A percentile compares a stretch with the other conserved stretches of the same genome.
These are phyloP conservation scores for Discoglossus pictus DNA, from an alignment of 2,797 vertebrate species.

Conservation along the genomic window DNA sequence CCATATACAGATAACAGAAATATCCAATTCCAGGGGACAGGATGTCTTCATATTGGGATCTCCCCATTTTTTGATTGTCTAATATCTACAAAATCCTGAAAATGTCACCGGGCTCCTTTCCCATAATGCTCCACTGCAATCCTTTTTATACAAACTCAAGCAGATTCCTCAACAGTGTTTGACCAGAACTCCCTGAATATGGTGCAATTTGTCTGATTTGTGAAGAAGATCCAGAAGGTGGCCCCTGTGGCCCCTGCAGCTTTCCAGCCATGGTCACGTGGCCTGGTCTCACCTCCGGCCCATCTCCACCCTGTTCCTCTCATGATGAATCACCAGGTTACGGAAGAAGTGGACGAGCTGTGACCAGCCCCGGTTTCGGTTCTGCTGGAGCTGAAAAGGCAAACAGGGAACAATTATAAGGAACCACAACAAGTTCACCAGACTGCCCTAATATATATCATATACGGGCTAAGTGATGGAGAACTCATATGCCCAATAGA, in stretches of 20 bases:
- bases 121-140: background rate
- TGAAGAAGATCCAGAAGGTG: constrained; percentile 42
- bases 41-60: too few species aligned
- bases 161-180: constrained; percentile 73
- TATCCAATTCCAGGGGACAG: too few species aligned
- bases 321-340: constrained; percentile 70
- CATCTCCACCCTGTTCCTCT: constrained; percentile 67
- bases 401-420: too few species aligned
- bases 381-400: constrained; percentile 72
- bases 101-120: too few species aligned
- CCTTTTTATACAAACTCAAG: constrained; percentile 18
- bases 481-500: too few species aligned
- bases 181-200: constrained; percentile 68
- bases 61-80: too few species aligned
- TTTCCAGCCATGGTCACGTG: constrained; percentile 61
- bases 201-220: background rate
- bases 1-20: too few species aligned
- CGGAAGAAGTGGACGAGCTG: constrained; percentile 75
- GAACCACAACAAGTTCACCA: too few species aligned
- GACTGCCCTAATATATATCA: too few species aligned
- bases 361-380: constrained; percentile 75
- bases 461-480: too few species aligned
- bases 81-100: too few species aligned
- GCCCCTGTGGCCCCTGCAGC: constrained; percentile 60
- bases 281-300: constrained; percentile 71